Conservation (phyloP, 2,113 vertebrate genomes). For the Pleuronectes platessa region DNA sequence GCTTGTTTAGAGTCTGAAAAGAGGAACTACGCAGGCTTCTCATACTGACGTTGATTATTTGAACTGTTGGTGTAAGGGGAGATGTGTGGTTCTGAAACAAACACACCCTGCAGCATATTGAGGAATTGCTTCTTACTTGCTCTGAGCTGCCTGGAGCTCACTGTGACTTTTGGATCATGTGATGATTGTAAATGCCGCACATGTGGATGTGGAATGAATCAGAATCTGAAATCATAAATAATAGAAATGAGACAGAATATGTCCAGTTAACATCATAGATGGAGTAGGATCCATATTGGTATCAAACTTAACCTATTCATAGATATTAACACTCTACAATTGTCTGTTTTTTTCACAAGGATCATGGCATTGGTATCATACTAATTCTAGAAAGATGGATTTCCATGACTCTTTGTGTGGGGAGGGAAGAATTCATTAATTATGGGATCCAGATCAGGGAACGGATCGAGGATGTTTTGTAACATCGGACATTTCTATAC, state of each 20-base stretch:
- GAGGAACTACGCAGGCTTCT: slow-evolving; percentile 1
- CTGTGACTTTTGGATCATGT: slow-evolving; percentile 36
- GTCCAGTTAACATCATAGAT: not conserved
- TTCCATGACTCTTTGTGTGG: too few relatives aligned
- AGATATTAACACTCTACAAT: too few relatives aligned
- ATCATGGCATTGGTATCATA: too few relatives aligned
- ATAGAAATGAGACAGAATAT: not conserved
- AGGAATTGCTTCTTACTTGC: slow-evolving; percentile 21
- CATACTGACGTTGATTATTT: slow-evolving; percentile 4
- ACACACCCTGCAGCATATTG: slow-evolving; percentile 31
- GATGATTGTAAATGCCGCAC: slow-evolving; percentile 6
- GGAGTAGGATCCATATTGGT: too few relatives aligned
- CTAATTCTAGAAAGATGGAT: too few relatives aligned
- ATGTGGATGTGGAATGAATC: slow-evolving; percentile 4
- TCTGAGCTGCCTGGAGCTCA: slow-evolving; percentile 31
- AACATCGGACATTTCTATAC: too few relatives aligned
- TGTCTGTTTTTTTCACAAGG: too few relatives aligned
- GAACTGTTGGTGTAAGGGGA: slow-evolving; percentile 14
- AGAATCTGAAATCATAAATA: slow-evolving; percentile 12
- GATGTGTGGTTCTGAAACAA: slow-evolving; percentile 32
- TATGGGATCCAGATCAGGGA: too few relatives aligned
- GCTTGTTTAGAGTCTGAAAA: slow-evolving; percentile 16
- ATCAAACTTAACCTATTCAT: too few relatives aligned
- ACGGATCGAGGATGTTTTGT: too few relatives aligned
- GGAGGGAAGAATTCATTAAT: too few relatives aligned